A percentile compares a stretch with the other conserved stretches of the same genome.
phyloP scores from a whole-genome alignment of 1,140 invertebrate genomes.

The Rhyacophila brunnea region DNA sequence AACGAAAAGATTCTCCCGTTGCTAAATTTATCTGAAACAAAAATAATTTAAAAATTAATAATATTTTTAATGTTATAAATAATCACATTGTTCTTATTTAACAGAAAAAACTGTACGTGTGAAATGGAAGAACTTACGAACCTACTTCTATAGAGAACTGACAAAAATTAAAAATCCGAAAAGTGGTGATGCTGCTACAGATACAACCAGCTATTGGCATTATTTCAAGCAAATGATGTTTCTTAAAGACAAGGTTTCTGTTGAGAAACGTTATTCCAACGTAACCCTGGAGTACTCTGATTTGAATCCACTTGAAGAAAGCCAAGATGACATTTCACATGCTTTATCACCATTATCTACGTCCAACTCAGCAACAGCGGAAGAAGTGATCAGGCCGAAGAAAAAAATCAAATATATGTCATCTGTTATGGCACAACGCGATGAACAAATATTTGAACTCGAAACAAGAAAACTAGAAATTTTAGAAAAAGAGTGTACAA shows the following conservation, averaged over 20 bases:
- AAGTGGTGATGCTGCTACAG: constrained; percentile 1
- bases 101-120: constrained; percentile 8
- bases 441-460: not conserved
- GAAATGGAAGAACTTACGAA: too few species aligned
- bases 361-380: too few species aligned
- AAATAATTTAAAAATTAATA: not conserved
- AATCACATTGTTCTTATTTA: constrained; percentile 55
- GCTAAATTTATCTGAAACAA: not conserved
- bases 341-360: too few species aligned
- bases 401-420: not conserved
- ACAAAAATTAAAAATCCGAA: constrained; percentile 6
- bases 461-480: not conserved
- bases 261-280: not conserved
- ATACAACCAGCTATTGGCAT: constrained; percentile 2
- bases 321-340: not conserved
- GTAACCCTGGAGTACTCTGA: too few species aligned
- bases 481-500: too few species aligned
- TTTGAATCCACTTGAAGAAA: not conserved
- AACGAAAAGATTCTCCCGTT: constrained; percentile 65
- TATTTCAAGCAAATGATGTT: too few species aligned
- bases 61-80: constrained; percentile 54
- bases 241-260: not conserved
- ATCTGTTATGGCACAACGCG: not conserved
- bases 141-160: too few species aligned
- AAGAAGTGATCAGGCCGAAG: not conserved